Percentiles rank a stretch among this genome's conserved stretches.
Conservation (phyloP, 1,140 invertebrate species). For the Hermetia illucens region DNA sequence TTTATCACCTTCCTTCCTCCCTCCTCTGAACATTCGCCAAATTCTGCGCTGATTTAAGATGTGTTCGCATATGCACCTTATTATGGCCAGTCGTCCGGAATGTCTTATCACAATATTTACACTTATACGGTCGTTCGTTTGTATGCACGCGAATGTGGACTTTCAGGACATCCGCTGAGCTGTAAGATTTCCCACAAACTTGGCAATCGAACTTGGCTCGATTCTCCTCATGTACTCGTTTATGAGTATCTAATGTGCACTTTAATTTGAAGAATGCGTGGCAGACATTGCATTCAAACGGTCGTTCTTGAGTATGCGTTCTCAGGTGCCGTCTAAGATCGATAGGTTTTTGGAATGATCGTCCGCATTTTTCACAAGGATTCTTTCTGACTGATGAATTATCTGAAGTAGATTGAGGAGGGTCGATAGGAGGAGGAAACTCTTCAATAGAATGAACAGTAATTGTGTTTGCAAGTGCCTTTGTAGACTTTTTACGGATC, state of each 20-base stretch:
- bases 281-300: constrained; percentile 18
- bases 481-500: background rate
- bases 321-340: constrained; percentile 15
- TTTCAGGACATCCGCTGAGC: constrained; percentile 11
- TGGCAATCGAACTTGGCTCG: constrained; percentile 6
- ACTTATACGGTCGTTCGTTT: constrained; percentile 19
- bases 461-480: background rate
- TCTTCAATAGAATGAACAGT: background rate
- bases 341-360: constrained; percentile 4
- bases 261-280: constrained; percentile 10
- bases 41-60: too few species aligned
- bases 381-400: background rate
- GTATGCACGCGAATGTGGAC: constrained; percentile 25
- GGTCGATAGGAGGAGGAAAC: background rate
- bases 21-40: too few species aligned
- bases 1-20: too few species aligned
- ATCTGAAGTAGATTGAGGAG: background rate
- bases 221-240: background rate
- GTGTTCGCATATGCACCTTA: constrained; percentile 25
- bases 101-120: constrained; percentile 36
- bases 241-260: constrained; percentile 5
- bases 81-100: constrained; percentile 32
- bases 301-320: constrained; percentile 20
- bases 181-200: constrained; percentile 11
- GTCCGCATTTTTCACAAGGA: constrained; percentile 5